Evolutionary conservation across 2,797 vertebrate species (phyloP), one percentile per base, ranked within the genome.

Genomic region (Pseudopleuronectes americanus): DNA sequence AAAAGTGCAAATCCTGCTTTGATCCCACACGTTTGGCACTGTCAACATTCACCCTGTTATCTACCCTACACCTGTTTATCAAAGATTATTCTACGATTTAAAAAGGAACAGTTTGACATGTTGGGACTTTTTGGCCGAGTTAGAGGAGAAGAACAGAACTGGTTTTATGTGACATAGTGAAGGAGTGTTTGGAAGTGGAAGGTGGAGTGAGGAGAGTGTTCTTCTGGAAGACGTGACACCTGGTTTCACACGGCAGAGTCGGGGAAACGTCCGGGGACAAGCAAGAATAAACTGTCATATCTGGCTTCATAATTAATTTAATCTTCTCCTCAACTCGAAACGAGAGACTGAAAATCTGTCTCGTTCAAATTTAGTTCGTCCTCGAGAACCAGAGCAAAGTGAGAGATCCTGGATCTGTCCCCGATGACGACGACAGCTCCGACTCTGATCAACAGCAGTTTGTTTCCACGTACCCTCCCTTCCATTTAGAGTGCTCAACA

Each of bases 1-100:
- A 55, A 47, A 79, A 66, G 72, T 74, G 67, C 74, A 83, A 80
- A 77, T 59, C 80, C 72, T 65, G 57, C 68, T 74, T 17, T 72
- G 68, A 74, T 71, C 57, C 56, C 51, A 84, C 72, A 78, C 53
- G 52, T 92, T 89, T 89, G 86, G 86, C 87, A 87, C 85, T 71
- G 52, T 6, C 59, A 72, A 68, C 71, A 68, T 69, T 67, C 56
- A 69, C 58, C 54, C 49, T 21, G 54, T 7, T 51, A 38, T 54
- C 58, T 57, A 48, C 43, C 19, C 43, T 8, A 19, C 16, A 45
- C 43, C 9, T 9, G 9, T 33, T 33, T 23, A 41, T 53, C 22
- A 38, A 38, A 51, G 1, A 47, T 57, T 17, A 63, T 24, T 63
- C 13, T 41, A 68, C 31, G 8, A 63, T 57, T 36, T 17, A 28